Conservation (phyloP, 2,888 invertebrate genomes). For the Drosophila rubida region DNA sequence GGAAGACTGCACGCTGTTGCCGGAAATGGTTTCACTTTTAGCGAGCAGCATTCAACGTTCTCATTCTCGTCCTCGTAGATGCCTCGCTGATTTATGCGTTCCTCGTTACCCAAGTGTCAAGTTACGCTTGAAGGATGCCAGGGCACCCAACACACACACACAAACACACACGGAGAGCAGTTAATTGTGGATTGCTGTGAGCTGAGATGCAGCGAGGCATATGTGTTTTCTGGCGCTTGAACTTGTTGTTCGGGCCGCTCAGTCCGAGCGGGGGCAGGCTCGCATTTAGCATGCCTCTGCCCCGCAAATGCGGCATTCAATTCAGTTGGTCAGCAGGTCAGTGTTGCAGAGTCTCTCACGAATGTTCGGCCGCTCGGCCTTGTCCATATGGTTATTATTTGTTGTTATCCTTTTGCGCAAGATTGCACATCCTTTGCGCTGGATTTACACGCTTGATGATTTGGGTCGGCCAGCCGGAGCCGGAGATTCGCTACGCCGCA, state of each 20-base stretch:
- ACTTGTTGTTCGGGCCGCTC: constrained; percentile 50
- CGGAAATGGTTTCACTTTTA: constrained; percentile 80
- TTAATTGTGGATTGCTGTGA: constrained; percentile 60
- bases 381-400: constrained; percentile 56
- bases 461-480: constrained; percentile 46
- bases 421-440: constrained; percentile 74
- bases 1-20: constrained; percentile 74
- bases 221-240: constrained; percentile 64
- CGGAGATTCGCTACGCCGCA: constrained; percentile 46
- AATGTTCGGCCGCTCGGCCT: no score
- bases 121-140: constrained; percentile 64
- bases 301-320: constrained; percentile 36
- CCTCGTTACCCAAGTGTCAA: constrained; percentile 80
- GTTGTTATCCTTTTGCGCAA: constrained; percentile 78
- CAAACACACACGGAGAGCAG: constrained; percentile 19
- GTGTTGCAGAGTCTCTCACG: constrained; percentile 1
- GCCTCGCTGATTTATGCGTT: constrained; percentile 71
- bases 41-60: constrained; percentile 30
- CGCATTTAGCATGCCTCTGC: constrained; percentile 72
- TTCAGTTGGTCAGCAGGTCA: constrained; percentile 66
- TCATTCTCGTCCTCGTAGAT: constrained; percentile 32
- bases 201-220: constrained; percentile 66
- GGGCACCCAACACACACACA: constrained; percentile 41
- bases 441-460: constrained; percentile 54
- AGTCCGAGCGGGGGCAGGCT: constrained; percentile 44